phyloP scores from a whole-genome alignment of 2,797 vertebrate species.

The Cynodonichthys magdalenae region DNA sequence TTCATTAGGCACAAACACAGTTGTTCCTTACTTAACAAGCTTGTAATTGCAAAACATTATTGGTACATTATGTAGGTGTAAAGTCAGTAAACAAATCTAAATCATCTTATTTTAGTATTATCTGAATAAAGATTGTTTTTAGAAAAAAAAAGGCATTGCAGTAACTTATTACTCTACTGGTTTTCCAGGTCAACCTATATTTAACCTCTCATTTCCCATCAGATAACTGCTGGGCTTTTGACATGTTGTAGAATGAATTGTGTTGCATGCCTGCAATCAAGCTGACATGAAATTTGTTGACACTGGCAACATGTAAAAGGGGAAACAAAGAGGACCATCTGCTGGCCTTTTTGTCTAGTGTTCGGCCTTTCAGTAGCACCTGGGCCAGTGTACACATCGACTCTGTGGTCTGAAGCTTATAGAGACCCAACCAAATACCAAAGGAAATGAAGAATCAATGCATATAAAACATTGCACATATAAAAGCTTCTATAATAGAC shows the following conservation, averaged over 20 bases:
- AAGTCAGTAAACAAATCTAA: constrained; percentile 39
- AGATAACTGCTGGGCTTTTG: constrained; percentile 68
- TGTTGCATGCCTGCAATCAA: constrained; percentile 43
- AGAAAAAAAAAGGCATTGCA: constrained; percentile 47
- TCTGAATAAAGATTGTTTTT: constrained; percentile 57
- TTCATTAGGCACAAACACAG: constrained; percentile 65
- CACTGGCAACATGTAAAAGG: constrained; percentile 59
- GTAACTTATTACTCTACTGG: constrained; percentile 34
- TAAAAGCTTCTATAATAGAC: no score
- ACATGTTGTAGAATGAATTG: constrained; percentile 50
- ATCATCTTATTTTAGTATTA: constrained; percentile 47
- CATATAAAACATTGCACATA: no score
- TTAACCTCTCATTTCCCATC: constrained; percentile 61
- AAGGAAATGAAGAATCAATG: background rate
- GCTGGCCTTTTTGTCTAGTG: constrained; percentile 69
- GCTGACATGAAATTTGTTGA: constrained; percentile 76
- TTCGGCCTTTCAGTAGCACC: constrained; percentile 68
- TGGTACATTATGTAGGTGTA: constrained; percentile 44
- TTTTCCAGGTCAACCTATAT: constrained; percentile 58
- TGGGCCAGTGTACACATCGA: constrained; percentile 62
- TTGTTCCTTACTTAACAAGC: constrained; percentile 69
- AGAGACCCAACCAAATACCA: background rate
- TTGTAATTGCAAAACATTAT: constrained; percentile 50
- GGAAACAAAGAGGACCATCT: constrained; percentile 76
- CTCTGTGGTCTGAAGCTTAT: background rate